Percentiles rank a stretch among this genome's conserved stretches.
phyloP scores from a whole-genome alignment of 2,113 vertebrate species.

The Cyphomyrus plagiostoma region DNA sequence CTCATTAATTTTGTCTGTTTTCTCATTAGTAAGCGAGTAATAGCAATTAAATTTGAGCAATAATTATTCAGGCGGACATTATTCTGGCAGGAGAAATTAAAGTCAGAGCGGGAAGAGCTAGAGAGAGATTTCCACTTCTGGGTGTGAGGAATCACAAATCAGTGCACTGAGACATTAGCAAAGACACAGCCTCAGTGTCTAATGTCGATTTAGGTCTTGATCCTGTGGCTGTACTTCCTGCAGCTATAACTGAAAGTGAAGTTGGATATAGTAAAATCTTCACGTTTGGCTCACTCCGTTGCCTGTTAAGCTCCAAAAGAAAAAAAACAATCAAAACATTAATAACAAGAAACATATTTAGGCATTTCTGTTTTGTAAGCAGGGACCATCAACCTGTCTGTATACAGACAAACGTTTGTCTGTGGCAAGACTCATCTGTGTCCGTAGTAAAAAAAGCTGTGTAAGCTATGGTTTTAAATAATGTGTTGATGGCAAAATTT shows the following conservation, averaged over 20 bases:
- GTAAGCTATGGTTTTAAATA: not conserved
- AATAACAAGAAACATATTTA: not conserved
- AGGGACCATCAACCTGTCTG: not conserved
- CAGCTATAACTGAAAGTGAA: not conserved
- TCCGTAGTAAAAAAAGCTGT: not conserved
- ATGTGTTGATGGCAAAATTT: not conserved
- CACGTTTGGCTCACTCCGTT: not conserved
- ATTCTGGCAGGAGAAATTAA: not conserved
- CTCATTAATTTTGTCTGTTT: not conserved
- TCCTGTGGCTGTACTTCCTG: not conserved
- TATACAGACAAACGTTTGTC: not conserved
- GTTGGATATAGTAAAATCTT: not conserved
- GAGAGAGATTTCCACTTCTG: not conserved
- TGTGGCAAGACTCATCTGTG: not conserved
- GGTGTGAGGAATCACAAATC: not conserved
- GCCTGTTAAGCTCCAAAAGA: not conserved
- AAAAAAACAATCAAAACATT: not conserved
- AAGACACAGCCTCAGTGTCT: not conserved
- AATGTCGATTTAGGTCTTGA: not conserved
- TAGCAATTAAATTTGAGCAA: conserved; percentile 2
- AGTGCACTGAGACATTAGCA: not conserved
- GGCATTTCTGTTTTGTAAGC: not conserved
- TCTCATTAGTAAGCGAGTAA: not conserved
- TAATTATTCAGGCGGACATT: not conserved
- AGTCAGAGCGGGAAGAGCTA: not conserved